These are phyloP conservation scores for Rhagium mordax DNA, from an alignment of 2,888 invertebrate species.

Conservation along the genomic window DNA sequence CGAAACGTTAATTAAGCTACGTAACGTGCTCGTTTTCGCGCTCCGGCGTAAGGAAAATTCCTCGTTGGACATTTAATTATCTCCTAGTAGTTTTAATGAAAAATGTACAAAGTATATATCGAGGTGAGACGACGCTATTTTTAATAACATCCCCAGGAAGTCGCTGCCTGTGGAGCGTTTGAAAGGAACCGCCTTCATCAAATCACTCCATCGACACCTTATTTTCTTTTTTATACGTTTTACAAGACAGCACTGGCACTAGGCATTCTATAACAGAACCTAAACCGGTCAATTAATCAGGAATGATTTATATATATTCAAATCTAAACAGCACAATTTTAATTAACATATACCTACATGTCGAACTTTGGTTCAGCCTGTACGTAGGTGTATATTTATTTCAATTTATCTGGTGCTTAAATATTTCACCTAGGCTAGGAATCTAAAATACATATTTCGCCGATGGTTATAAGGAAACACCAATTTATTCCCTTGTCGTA, in stretches of 20 bases:
- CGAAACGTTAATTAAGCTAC: too few relatives aligned
- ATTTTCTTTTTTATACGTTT: conserved; percentile 33
- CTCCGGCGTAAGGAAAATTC: background rate
- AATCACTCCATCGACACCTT: conserved; percentile 57
- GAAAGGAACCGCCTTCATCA: conserved; percentile 56
- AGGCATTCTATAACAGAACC: conserved; percentile 13
- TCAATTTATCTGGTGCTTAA: background rate
- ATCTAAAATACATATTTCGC: background rate
- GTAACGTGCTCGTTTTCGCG: too few relatives aligned
- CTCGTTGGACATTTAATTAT: conserved; percentile 8
- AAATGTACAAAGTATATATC: conserved; percentile 14
- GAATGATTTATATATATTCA: conserved; percentile 32
- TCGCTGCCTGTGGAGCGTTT: conserved; percentile 45
- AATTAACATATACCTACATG: background rate
- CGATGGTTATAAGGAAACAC: background rate
- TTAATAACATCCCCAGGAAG: conserved; percentile 34
- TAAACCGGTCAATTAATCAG: conserved; percentile 29
- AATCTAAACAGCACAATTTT: conserved; percentile 22
- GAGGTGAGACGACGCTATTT: conserved; percentile 30
- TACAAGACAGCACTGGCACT: conserved; percentile 15
- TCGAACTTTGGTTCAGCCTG: background rate
- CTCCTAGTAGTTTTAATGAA: conserved; percentile 22
- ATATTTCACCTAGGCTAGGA: background rate
- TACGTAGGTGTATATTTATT: background rate
- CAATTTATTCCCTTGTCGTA: background rate